Percentiles rank a stretch among this genome's conserved stretches.
Evolutionary conservation across 2,888 invertebrate species (phyloP).

Genomic region (Pseudococcus jackbeardsleyi): DNA sequence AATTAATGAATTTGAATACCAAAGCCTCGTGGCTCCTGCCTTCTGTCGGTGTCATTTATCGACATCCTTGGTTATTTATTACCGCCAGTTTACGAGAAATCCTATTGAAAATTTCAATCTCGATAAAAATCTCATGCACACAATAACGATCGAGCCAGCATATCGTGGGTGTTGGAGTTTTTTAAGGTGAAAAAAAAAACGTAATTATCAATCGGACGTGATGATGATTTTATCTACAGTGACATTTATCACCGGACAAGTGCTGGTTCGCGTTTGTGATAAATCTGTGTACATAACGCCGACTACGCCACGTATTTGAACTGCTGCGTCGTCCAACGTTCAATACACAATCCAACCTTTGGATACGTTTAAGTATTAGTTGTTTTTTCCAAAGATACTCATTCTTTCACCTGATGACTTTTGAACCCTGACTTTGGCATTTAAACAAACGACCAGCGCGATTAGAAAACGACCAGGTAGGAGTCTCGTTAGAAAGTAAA

Average conservation of each 20-base stretch:
- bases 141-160: neutral
- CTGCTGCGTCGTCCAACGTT: neutral
- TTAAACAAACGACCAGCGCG: neutral
- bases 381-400: neutral
- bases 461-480: neutral
- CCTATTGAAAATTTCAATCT: neutral
- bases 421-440: neutral
- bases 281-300: neutral
- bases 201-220: constrained; percentile 11
- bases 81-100: neutral
- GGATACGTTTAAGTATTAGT: neutral
- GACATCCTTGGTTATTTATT: constrained; percentile 14
- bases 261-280: neutral
- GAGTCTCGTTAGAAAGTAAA: constrained; percentile 26
- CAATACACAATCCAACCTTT: neutral
- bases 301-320: neutral
- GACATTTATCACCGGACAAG: neutral
- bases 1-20: constrained; percentile 9
- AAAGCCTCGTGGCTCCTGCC: neutral
- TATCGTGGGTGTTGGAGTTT: neutral
- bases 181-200: neutral
- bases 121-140: neutral
- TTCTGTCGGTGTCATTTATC: neutral
- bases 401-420: constrained; percentile 11
- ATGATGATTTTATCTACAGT: constrained; percentile 17